A percentile compares a stretch with the other conserved stretches of the same genome.
phyloP scores from a whole-genome alignment of 2,888 invertebrate genomes.

The Ormyrus thymus region DNA sequence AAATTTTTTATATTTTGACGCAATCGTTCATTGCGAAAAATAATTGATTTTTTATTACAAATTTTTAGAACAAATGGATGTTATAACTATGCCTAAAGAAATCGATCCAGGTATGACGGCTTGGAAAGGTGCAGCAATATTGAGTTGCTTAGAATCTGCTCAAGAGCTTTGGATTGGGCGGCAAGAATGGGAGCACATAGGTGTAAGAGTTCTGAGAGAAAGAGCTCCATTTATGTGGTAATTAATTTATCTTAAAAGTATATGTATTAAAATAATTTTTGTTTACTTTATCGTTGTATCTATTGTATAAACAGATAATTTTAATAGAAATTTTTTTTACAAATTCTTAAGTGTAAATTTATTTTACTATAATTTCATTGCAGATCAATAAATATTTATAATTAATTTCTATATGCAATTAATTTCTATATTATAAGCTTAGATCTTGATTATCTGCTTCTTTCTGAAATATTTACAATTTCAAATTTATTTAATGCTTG shows the following conservation, averaged over 20 bases:
- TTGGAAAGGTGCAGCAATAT: constrained; percentile 96
- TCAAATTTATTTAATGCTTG: too few relatives aligned
- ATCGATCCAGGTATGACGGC: constrained; percentile 92
- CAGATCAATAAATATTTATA: too few relatives aligned
- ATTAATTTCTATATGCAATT: too few relatives aligned
- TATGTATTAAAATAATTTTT: constrained; percentile 40
- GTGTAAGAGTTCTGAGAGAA: constrained; percentile 90
- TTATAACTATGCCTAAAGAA: constrained; percentile 92
- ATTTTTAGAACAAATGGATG: constrained; percentile 85
- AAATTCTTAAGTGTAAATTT: constrained; percentile 66
- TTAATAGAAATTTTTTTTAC: constrained; percentile 44
- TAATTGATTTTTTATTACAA: constrained; percentile 16
- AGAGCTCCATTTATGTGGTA: constrained; percentile 94
- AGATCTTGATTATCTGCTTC: too few relatives aligned
- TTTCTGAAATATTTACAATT: too few relatives aligned
- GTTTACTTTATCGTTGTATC: constrained; percentile 30
- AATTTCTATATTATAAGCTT: too few relatives aligned
- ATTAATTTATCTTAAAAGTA: constrained; percentile 53
- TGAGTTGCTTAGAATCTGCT: constrained; percentile 94
- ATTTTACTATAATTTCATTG: too few relatives aligned
- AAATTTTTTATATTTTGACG: background rate
- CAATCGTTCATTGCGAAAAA: background rate
- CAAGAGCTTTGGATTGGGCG: constrained; percentile 94
- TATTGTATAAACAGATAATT: constrained; percentile 26
- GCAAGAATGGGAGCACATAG: constrained; percentile 90